Conservation (phyloP, 1,140 invertebrate species). For the Choristoneura fumiferana region DNA sequence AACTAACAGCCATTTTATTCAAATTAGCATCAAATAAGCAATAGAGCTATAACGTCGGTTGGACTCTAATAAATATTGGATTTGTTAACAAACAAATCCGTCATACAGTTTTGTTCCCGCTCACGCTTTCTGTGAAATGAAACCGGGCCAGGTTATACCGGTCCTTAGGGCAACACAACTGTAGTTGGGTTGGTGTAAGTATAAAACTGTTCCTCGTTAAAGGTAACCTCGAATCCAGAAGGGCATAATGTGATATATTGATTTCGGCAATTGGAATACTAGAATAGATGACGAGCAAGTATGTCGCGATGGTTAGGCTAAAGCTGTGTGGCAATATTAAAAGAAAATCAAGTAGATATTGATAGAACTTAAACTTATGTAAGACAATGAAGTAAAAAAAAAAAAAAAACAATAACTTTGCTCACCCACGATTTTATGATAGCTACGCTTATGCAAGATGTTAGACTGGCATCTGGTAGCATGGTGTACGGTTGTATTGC, state of each 20-base stretch:
- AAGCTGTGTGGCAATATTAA: too few species aligned
- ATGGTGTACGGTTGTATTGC: too few species aligned
- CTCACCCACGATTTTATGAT: too few species aligned
- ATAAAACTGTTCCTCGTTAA: slow-evolving; percentile 7
- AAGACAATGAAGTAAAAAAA: too few species aligned
- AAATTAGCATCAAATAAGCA: slow-evolving; percentile 29
- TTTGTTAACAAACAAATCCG: slow-evolving; percentile 37
- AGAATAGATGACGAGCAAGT: neutral
- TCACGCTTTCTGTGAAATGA: slow-evolving; percentile 42
- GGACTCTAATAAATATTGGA: slow-evolving; percentile 37
- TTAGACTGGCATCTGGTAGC: too few species aligned
- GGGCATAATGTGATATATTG: neutral
- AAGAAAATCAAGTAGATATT: too few species aligned
- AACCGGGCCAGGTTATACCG: slow-evolving; percentile 37
- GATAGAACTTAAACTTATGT: too few species aligned
- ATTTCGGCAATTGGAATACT: neutral
- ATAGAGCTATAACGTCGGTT: slow-evolving; percentile 24
- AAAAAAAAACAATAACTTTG: too few species aligned
- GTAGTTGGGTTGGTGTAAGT: slow-evolving; percentile 16
- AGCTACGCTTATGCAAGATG: too few species aligned
- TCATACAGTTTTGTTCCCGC: slow-evolving; percentile 29
- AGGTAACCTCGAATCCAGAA: neutral
- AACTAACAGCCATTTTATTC: slow-evolving; percentile 9
- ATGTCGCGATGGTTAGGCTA: too few species aligned
- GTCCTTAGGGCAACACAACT: slow-evolving; percentile 25